A percentile compares a stretch with the other conserved stretches of the same genome.
Conservation (phyloP, 1,140 invertebrate species). For the Microplitis demolitor region DNA sequence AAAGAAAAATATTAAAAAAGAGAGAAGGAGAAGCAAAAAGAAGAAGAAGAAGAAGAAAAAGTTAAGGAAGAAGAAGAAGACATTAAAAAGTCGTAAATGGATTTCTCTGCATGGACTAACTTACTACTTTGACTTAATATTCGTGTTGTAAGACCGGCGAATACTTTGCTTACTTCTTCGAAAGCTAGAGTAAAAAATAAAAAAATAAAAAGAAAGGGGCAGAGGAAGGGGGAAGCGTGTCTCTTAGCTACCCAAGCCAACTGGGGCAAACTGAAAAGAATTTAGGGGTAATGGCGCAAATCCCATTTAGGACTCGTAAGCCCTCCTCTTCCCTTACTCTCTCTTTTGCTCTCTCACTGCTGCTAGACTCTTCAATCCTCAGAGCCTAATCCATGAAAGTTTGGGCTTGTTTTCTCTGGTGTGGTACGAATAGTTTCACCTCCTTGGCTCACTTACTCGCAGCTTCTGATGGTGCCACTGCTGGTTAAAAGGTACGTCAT, state of each 20-base stretch:
- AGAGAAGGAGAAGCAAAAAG: background rate
- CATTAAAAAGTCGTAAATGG: background rate
- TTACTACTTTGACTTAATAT: slow-evolving; percentile 1
- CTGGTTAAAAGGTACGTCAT: background rate
- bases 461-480: background rate
- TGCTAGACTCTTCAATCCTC: background rate
- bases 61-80: background rate
- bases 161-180: background rate
- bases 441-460: background rate
- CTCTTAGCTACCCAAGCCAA: slow-evolving; percentile 8
- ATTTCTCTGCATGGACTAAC: background rate
- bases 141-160: background rate
- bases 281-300: slow-evolving; percentile 36
- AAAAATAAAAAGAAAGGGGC: background rate
- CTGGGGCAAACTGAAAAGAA: slow-evolving; percentile 26
- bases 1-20: background rate
- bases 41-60: background rate
- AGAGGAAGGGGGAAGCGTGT: background rate
- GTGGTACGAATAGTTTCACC: background rate
- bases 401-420: slow-evolving; percentile 14
- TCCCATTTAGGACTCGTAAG: slow-evolving; percentile 36
- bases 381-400: slow-evolving; percentile 26
- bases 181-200: background rate
- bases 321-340: background rate
- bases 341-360: too few relatives aligned